phyloP scores from a whole-genome alignment of 2,888 invertebrate species.

The Antheraea assamensis region DNA sequence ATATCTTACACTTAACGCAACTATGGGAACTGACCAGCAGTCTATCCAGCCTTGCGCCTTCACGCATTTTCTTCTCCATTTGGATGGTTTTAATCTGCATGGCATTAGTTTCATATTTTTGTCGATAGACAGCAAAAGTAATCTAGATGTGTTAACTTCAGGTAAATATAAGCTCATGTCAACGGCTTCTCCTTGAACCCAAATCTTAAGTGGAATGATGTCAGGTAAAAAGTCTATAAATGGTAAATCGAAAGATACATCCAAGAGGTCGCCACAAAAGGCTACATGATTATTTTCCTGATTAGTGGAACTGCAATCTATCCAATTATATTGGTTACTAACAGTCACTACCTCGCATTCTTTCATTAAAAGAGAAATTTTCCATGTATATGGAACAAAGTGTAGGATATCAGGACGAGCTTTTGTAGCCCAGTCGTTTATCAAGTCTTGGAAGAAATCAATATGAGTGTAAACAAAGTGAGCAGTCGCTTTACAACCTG shows the following conservation, averaged over 20 bases:
- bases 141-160: constrained; percentile 93
- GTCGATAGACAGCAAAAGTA: constrained; percentile 91
- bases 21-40: constrained; percentile 97
- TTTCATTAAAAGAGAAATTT: constrained; percentile 93
- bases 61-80: constrained; percentile 92
- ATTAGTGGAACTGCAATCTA: constrained; percentile 97
- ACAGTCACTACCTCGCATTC: constrained; percentile 97
- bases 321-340: constrained; percentile 99
- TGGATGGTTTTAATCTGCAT: constrained; percentile 79
- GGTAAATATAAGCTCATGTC: constrained; percentile 95
- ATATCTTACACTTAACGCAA: constrained; percentile 94
- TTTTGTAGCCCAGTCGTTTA: constrained; percentile 98
- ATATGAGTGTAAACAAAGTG: constrained; percentile 97
- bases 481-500: constrained; percentile 96
- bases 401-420: constrained; percentile 95
- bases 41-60: constrained; percentile 93
- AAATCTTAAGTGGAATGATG: constrained; percentile 93
- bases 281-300: constrained; percentile 97
- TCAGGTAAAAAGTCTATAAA: constrained; percentile 97
- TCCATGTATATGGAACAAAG: constrained; percentile 98
- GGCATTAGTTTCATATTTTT: constrained; percentile 94
- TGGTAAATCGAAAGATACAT: constrained; percentile 96
- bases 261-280: constrained; percentile 96
- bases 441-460: constrained; percentile 97
- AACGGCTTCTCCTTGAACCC: constrained; percentile 97